Percentiles rank a stretch among this genome's conserved stretches.
Conservation (phyloP, 2,113 vertebrate genomes). For the Maccullochella peelii region DNA sequence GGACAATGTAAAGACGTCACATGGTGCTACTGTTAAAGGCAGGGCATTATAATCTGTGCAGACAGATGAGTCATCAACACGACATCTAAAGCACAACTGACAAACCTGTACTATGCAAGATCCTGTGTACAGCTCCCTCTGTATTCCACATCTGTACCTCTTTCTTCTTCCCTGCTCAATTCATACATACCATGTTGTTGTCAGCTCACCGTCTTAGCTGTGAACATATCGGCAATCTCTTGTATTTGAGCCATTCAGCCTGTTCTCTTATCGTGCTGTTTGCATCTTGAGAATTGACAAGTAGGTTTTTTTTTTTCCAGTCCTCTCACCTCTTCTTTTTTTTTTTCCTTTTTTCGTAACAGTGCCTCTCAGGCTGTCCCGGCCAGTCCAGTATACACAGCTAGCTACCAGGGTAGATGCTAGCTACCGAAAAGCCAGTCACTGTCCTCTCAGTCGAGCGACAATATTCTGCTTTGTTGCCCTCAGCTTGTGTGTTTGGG, state of each 20-base stretch:
- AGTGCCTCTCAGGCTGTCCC: constrained; percentile 76
- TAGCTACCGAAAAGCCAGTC: constrained; percentile 60
- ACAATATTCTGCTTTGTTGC: constrained; percentile 30
- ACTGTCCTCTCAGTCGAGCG: constrained; percentile 38
- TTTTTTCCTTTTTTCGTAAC: constrained; percentile 46
- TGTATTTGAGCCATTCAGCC: not conserved
- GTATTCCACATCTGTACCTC: constrained; percentile 33
- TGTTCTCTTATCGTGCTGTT: constrained; percentile 12
- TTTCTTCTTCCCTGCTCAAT: not conserved
- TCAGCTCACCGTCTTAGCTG: constrained; percentile 35
- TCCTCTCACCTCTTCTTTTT: constrained; percentile 3
- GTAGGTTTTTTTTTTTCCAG: constrained; percentile 7
- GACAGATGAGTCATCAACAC: constrained; percentile 63
- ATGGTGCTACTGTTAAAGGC: constrained; percentile 83
- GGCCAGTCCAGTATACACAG: constrained; percentile 64
- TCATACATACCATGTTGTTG: not conserved
- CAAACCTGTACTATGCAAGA: constrained; percentile 86
- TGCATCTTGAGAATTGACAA: constrained; percentile 36
- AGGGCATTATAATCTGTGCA: constrained; percentile 65
- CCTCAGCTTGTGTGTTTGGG: constrained; percentile 30
- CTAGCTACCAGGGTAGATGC: constrained; percentile 54
- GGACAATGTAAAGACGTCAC: constrained; percentile 58
- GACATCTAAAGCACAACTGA: constrained; percentile 84
- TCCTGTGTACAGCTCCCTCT: constrained; percentile 56
- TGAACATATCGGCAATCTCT: constrained; percentile 9